Base-by-base conservation (phyloP, 2,113 vertebrate genomes). In the Aplodontia rufa region DNA sequence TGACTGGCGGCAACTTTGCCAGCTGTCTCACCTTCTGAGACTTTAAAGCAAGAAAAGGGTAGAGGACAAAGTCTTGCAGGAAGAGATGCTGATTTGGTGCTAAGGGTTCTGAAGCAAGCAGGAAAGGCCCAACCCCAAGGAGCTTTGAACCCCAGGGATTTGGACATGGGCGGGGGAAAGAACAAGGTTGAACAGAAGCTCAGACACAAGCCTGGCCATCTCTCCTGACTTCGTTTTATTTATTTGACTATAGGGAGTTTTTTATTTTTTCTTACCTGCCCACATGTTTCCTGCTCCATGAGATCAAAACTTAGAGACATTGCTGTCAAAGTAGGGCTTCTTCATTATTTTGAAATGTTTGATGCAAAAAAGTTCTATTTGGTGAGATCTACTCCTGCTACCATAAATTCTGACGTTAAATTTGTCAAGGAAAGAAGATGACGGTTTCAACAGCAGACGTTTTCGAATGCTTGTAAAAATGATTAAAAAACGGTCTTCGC, bases 351-450 rank as follows among this genome's bases (percentile, higher is more conserved):
- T 89, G 72, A 94, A 90, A 93, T 51, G 87, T 69, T 47, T 83
- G 47, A 42, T 79, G 55, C 28, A 11, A 53, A 82, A 53, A 42
- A 66, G 30, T 79, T 89, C 42, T 74, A 3, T 83, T 69, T 68
- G 58, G 53, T 84, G 88, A 60, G 42, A 96, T 35, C 69, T 55
- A 37, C 66, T 76, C 60, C 84, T 35, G 40, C 51, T 35, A 68
- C 11, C 91, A 49, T 37, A 78, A n/a, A 51, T 62, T 75, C 68
- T 75, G 68, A 68, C 4, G 30, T 51, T 55, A 1, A 47, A 64
- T 80, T 66, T 79, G 88, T 94, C 84, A 84, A 71, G 66, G 71
- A 60, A 86, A 74, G 81, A 76, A 91, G 81, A 93, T 58, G 62
- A 40, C 4, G 6, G 22, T 60, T 90, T 69, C 60, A 58, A 35